Base-by-base conservation (phyloP, 2,113 vertebrate species). In the Tragelaphus strepsiceros region DNA sequence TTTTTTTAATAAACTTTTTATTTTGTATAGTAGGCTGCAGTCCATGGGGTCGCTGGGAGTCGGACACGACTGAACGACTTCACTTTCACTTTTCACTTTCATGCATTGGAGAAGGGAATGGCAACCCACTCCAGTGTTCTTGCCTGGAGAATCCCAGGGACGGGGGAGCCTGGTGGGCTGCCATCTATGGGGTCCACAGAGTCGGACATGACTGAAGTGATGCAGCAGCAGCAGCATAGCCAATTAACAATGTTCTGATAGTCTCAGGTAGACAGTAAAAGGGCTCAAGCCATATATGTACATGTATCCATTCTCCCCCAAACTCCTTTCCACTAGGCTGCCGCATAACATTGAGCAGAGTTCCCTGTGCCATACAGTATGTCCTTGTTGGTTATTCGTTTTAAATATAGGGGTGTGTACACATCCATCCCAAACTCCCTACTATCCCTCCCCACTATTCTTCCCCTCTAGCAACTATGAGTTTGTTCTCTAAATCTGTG, bases 61-160 rank as follows among this genome's bases (percentile, higher is more conserved):
- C 2, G 1, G 61, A 30, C 28, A 30, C 1, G 2, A 15, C 59
- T 62, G 13, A 62, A 28, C 0, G 12, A 61, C 26, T 30, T 62
- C 59, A 14, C 59, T 15, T 15, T 62, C 13, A 7, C 59, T 62
- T 30, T 62, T 62, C 59, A 62, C 59, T 0, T 30, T 62, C 59
- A 30, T 30, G 28, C 59, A 15, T 62, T 62, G 28, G 26, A 62
- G 59, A 30, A 30, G 59, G 59, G 7, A 62, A 62, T 62, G 13
- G 61, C 28, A 62, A 15, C 61, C 61, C 61, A 30, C 61, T 62
- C 13, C 61, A 30, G 61, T 62, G 13, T 15, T 62, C 61, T 30
- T 62, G 28, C 61, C 61, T 62, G 13, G 28, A 62, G 28, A 14
- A 62, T 30, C 61, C 61, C 28, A 62, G 13, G 61, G 28, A 30